phyloP scores from a whole-genome alignment of 2,797 vertebrate species.

The Sebastes goodei region DNA sequence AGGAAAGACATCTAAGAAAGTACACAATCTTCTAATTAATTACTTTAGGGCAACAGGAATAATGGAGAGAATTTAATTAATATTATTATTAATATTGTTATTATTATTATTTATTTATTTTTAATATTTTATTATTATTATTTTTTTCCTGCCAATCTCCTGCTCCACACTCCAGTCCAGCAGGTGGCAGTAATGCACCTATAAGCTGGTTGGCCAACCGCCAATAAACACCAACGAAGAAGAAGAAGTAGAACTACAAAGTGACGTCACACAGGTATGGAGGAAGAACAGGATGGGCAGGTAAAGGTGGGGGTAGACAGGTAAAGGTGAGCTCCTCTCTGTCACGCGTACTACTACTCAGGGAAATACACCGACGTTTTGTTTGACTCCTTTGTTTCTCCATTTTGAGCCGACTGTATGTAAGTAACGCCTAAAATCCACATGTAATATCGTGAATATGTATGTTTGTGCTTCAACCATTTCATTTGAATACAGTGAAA shows the following conservation, averaged over 20 bases:
- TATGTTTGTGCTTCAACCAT: not conserved
- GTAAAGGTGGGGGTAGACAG: conserved; percentile 22
- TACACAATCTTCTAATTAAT: too few relatives aligned
- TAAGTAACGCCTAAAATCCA: conserved; percentile 33
- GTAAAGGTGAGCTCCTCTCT: conserved; percentile 61
- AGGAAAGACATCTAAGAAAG: too few relatives aligned
- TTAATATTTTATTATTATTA: too few relatives aligned
- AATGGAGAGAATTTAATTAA: too few relatives aligned
- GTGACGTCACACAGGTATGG: conserved; percentile 20
- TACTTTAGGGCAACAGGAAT: too few relatives aligned
- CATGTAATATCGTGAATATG: not conserved
- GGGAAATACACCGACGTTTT: conserved; percentile 10
- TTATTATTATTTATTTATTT: too few relatives aligned
- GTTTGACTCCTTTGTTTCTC: conserved; percentile 32
- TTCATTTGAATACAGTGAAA: not conserved
- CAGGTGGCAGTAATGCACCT: too few relatives aligned
- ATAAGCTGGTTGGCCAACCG: fast-evolving
- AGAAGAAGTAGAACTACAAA: not conserved
- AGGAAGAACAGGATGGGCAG: conserved; percentile 16
- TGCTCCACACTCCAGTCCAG: too few relatives aligned
- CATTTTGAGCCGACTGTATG: conserved; percentile 4
- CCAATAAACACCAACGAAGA: not conserved
- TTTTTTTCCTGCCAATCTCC: too few relatives aligned
- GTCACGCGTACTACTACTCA: not conserved
- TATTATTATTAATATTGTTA: too few relatives aligned